Evolutionary conservation across 2,113 vertebrate genomes (phyloP).

Genomic region (Trinectes maculatus): DNA sequence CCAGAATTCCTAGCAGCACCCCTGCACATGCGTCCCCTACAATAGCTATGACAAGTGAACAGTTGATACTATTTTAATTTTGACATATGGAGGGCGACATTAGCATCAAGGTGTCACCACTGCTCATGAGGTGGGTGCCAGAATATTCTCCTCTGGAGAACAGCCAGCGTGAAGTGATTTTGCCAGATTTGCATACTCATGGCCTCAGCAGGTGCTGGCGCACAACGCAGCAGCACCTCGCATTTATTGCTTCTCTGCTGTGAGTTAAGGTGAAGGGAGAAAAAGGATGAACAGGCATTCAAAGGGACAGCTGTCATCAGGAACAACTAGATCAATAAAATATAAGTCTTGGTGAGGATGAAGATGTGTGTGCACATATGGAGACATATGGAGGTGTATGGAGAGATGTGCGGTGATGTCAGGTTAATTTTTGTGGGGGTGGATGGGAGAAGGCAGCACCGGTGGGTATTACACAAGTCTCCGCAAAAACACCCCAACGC

Average conservation of each 20-base stretch:
- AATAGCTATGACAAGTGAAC: neutral
- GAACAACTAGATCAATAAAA: neutral
- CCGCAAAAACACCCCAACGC: constrained; percentile 35
- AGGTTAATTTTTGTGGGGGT: constrained; percentile 46
- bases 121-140: constrained; percentile 13
- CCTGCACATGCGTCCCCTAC: neutral
- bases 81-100: constrained; percentile 1
- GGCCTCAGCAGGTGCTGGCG: constrained; percentile 18
- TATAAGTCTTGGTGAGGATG: neutral
- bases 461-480: constrained; percentile 68
- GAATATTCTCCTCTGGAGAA: constrained; percentile 24
- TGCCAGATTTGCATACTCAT: constrained; percentile 25
- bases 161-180: constrained; percentile 28
- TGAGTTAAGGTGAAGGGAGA: constrained; percentile 1
- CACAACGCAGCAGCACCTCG: neutral
- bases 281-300: constrained; percentile 2
- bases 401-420: neutral
- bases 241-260: neutral
- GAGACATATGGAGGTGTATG: neutral
- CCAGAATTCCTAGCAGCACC: no score
- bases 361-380: constrained; percentile 3
- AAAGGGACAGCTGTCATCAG: constrained; percentile 6
- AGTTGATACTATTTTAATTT: neutral
- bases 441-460: constrained; percentile 50
- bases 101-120: constrained; percentile 18